A percentile compares a stretch with the other conserved stretches of the same genome.
phyloP scores from a whole-genome alignment of 2,888 invertebrate species.

The Gastrophysa polygoni region DNA sequence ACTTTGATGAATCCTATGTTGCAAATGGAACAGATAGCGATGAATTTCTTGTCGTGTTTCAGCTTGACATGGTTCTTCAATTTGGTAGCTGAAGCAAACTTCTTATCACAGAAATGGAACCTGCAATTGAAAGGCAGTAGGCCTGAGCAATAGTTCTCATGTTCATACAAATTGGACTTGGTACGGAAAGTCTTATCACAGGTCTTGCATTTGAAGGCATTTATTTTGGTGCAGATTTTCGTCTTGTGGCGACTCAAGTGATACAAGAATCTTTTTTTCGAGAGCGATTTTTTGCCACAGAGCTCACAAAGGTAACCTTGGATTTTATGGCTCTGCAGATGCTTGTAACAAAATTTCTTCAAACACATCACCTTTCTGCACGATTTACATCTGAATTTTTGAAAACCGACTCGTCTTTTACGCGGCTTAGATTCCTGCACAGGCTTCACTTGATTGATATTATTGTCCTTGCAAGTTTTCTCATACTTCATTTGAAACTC shows the following conservation, averaged over 20 bases:
- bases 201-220: constrained; percentile 47
- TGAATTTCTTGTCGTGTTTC: constrained; percentile 56
- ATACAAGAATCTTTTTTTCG: constrained; percentile 36
- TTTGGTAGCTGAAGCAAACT: constrained; percentile 53
- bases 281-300: constrained; percentile 49
- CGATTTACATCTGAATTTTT: constrained; percentile 47
- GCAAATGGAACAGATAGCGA: constrained; percentile 55
- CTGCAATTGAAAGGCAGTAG: constrained; percentile 51
- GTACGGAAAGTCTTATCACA: constrained; percentile 52
- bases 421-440: constrained; percentile 11
- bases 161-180: constrained; percentile 51
- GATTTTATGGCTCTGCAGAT: constrained; percentile 48
- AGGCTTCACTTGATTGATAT: constrained; percentile 22
- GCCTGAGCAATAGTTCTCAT: constrained; percentile 53
- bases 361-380: constrained; percentile 50
- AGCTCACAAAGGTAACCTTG: constrained; percentile 50
- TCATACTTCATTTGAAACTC: constrained; percentile 50
- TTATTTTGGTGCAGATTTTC: constrained; percentile 36
- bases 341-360: constrained; percentile 44
- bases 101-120: constrained; percentile 49
- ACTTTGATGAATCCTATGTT: constrained; percentile 55
- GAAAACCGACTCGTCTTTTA: constrained; percentile 30
- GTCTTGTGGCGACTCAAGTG: constrained; percentile 39
- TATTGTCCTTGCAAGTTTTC: constrained; percentile 44
- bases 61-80: constrained; percentile 53